Conservation (phyloP, 1,140 invertebrate species). For the Adoxophyes honmai region DNA sequence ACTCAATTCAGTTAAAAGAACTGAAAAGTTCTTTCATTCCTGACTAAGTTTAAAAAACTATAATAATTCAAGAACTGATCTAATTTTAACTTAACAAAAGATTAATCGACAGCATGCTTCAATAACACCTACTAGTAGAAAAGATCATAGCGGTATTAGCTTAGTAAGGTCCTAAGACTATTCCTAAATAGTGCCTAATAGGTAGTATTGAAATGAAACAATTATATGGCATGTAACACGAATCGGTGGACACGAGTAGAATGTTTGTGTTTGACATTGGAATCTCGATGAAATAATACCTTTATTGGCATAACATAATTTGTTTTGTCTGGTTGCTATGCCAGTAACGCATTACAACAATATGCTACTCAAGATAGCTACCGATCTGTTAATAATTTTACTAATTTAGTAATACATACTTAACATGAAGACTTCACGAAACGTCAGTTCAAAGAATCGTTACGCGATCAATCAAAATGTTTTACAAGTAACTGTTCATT, state of each 20-base stretch:
- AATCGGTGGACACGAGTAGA: background rate
- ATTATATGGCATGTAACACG: background rate
- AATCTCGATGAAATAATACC: slow-evolving; percentile 18
- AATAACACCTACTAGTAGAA: no score
- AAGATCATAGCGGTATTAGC: no score
- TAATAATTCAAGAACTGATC: no score
- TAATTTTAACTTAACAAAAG: no score
- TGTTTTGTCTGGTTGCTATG: slow-evolving; percentile 9
- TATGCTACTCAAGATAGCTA: no score
- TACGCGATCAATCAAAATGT: slow-evolving; percentile 6
- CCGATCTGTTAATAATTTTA: background rate
- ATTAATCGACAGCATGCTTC: no score
- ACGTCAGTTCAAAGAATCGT: background rate
- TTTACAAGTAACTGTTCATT: background rate
- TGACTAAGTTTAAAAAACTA: no score
- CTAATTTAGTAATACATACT: background rate
- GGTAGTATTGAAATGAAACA: no score
- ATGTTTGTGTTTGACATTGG: slow-evolving; percentile 22
- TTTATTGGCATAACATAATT: slow-evolving; percentile 3
- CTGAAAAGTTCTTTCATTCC: no score
- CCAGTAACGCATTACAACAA: background rate
- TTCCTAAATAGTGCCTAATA: no score
- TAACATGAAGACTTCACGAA: background rate
- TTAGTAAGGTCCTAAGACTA: no score
- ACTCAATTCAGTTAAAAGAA: no score